These are phyloP conservation scores for Gallinago media DNA, from an alignment of 2,113 vertebrate genomes.

Conservation along the genomic window DNA sequence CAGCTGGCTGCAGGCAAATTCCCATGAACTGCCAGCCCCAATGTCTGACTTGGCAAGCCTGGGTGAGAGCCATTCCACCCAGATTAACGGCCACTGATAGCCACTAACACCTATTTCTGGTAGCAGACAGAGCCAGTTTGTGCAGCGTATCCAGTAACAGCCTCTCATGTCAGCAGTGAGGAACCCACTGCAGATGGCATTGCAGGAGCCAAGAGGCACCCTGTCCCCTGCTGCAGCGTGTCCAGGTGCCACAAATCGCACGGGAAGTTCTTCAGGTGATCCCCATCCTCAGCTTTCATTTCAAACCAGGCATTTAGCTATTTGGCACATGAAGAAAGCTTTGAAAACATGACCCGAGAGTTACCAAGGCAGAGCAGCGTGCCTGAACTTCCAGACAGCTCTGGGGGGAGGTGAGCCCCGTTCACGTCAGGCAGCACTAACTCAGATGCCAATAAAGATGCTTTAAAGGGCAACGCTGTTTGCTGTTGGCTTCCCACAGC, in stretches of 20 bases:
- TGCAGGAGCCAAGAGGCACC: background rate
- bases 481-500: background rate
- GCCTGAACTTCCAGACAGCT: background rate
- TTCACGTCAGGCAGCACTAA: background rate
- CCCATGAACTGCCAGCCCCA: background rate
- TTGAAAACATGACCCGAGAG: slow-evolving; percentile 46
- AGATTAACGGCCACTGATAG: slow-evolving; percentile 31
- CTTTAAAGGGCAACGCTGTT: background rate
- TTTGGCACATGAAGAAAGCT: background rate
- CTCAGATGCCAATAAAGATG: slow-evolving; percentile 10
- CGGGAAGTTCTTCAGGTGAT: background rate
- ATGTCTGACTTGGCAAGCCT: background rate
- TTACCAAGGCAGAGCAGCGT: background rate
- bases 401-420: background rate
- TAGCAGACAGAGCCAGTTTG: background rate
- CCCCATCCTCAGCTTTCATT: background rate
- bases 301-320: background rate
- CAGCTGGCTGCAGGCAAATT: slow-evolving; percentile 3
- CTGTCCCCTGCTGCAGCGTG: background rate
- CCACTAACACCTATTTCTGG: slow-evolving; percentile 25
- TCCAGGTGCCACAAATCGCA: background rate
- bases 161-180: background rate
- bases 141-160: background rate
- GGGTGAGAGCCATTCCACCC: background rate
- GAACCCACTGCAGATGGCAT: background rate